These are phyloP conservation scores for Sphenopsis melanotis DNA, from an alignment of 2,797 vertebrate genomes.

Conservation along the genomic window DNA sequence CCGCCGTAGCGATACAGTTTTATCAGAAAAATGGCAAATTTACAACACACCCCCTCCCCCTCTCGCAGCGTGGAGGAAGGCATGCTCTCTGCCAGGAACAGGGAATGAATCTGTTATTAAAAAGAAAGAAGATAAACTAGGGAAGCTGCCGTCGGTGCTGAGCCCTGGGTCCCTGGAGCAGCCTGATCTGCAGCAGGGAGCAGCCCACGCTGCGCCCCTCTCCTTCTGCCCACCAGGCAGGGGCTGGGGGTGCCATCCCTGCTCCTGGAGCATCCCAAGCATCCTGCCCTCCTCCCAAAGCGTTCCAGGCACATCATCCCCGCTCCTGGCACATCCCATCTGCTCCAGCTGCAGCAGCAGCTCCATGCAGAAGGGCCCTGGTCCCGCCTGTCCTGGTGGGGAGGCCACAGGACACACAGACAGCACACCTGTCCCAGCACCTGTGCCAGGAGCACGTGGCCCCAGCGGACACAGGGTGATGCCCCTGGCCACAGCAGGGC, in stretches of 20 bases:
- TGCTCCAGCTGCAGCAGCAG: background rate
- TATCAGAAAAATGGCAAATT: conserved; percentile 63
- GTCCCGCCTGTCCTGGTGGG: accelerated
- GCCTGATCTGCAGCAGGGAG: background rate
- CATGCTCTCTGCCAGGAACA: background rate
- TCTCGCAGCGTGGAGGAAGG: background rate
- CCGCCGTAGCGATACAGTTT: conserved; percentile 43
- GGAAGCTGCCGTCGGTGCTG: background rate
- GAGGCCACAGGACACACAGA: background rate
- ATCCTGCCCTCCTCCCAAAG: background rate
- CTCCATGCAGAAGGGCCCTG: background rate
- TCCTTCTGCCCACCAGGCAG: background rate
- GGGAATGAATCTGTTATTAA: background rate
- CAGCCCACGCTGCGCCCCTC: background rate
- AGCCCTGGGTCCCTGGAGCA: background rate
- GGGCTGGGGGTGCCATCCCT: background rate
- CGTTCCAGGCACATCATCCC: background rate
- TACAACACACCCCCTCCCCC: background rate
- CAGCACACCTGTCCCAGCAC: background rate
- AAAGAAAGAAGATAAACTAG: background rate
- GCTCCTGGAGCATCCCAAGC: background rate
- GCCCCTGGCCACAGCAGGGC: background rate
- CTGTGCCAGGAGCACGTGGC: accelerated
- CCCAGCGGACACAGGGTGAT: accelerated
- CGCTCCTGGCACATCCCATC: accelerated